Percentiles rank a stretch among this genome's conserved stretches.
These are phyloP conservation scores for Oscheius sp. DNA, from an alignment of 2,888 invertebrate species.

Conservation along the genomic window DNA sequence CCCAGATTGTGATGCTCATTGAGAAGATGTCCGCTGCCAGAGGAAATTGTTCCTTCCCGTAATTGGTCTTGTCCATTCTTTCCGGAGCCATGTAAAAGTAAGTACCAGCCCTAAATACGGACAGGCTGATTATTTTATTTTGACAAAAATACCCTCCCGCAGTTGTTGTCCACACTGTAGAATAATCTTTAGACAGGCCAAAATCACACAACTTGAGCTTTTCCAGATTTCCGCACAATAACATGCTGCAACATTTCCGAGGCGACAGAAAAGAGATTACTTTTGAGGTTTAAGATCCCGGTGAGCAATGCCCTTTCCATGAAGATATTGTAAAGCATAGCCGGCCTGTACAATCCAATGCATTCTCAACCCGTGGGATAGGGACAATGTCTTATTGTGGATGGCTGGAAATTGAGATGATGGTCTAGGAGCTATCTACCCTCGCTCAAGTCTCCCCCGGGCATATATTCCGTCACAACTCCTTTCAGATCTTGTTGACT, in stretches of 20 bases:
- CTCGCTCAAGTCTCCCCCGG: background rate
- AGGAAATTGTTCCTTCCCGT: background rate
- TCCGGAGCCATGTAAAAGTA: slow-evolving; percentile 11
- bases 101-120: background rate
- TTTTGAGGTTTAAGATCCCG: background rate
- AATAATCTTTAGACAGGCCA: slow-evolving; percentile 5
- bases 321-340: slow-evolving; percentile 14
- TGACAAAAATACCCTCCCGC: background rate
- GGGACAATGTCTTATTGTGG: background rate
- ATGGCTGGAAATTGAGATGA: background rate
- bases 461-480: slow-evolving; percentile 6
- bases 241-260: slow-evolving; percentile 9
- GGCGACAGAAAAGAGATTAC: background rate
- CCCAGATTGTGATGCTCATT: slow-evolving; percentile 4
- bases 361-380: background rate
- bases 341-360: slow-evolving; percentile 7
- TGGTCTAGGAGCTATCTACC: background rate
- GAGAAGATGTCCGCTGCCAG: slow-evolving; percentile 1
- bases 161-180: background rate
- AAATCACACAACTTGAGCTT: slow-evolving; percentile 10
- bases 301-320: background rate
- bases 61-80: background rate
- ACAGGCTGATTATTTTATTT: background rate
- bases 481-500: background rate
- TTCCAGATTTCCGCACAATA: background rate